Base-by-base conservation (phyloP, 2,888 invertebrate species). In the Hypomecis atomaria region DNA sequence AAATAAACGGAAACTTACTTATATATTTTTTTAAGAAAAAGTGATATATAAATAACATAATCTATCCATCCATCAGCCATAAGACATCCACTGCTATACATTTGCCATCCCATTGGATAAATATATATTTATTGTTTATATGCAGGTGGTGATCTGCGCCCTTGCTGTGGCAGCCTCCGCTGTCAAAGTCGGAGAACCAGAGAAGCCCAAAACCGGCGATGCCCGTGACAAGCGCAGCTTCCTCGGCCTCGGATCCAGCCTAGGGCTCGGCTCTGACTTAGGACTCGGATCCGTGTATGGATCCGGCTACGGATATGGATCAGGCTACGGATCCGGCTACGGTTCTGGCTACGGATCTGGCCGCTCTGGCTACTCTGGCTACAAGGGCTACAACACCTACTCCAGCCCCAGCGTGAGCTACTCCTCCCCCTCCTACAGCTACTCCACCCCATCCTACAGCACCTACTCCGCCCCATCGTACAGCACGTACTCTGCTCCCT, bases 161-260 rank as follows among this genome's bases (percentile, higher is more conserved):
- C 57, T 78, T 57, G 71, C 74, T 55, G 78, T 76, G 43, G 58
- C 74, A n/a, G 78, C 71, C 9, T 62, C 73, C 33, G 74, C 72
- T 45, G 60, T 4, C 42, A 47, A 65, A 10, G 59, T 34, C 43
- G 42, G 50, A n/a, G 49, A 59, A 3, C 23, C 1, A 6, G 43
- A 23, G 11, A 62, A 55, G 10, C 52, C 70, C 54, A 78, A 77
- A 10, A 67, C 65, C 56, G 72, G 77, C 58, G 71, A 78, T 11
- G 67, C 67, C 4, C 85, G 84, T 4, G 74, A 73, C 42, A 86
- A 86, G 76, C 83, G 86, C 52, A 82, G 81, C 60, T 76, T 76
- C 66, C 70, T 78, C 60, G 78, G 76, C 23, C 72, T 72, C 11
- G 72, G 71, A 37, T 56, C 59, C 61, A 45, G 48, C 55, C 50